These are phyloP conservation scores for Eupeodes corollae DNA, from an alignment of 1,140 invertebrate genomes.

Conservation along the genomic window DNA sequence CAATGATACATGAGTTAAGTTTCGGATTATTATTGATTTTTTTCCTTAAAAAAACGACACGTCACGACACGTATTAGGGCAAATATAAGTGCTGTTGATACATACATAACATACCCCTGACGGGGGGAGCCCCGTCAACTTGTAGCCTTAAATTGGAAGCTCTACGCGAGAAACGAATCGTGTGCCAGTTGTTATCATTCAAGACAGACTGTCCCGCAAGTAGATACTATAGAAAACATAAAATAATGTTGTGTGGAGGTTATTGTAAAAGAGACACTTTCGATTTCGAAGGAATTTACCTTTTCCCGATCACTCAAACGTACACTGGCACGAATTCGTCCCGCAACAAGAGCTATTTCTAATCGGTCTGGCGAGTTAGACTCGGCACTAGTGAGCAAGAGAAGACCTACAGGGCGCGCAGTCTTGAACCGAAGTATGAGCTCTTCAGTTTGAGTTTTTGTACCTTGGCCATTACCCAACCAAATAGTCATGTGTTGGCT, in stretches of 20 bases:
- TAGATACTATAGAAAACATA: constrained; percentile 52
- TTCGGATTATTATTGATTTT: constrained; percentile 9
- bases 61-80: constrained; percentile 39
- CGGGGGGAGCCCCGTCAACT: constrained; percentile 69
- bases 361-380: constrained; percentile 62
- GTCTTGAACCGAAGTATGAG: constrained; percentile 81
- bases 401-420: constrained; percentile 55
- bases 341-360: constrained; percentile 70
- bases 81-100: constrained; percentile 48
- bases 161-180: constrained; percentile 70
- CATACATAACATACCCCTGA: constrained; percentile 69
- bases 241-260: not conserved
- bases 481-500: constrained; percentile 73
- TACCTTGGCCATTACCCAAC: constrained; percentile 57
- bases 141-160: constrained; percentile 72
- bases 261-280: not conserved
- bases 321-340: constrained; percentile 66
- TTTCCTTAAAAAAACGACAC: constrained; percentile 35
- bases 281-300: constrained; percentile 39
- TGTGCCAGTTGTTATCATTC: constrained; percentile 93
- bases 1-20: constrained; percentile 1
- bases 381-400: constrained; percentile 64
- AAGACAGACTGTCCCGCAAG: constrained; percentile 65
- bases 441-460: constrained; percentile 84
- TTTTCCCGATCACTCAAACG: constrained; percentile 77